Conservation (phyloP, 64 coral and sea anemone genomes). For the Cladopsammia gracilis region DNA sequence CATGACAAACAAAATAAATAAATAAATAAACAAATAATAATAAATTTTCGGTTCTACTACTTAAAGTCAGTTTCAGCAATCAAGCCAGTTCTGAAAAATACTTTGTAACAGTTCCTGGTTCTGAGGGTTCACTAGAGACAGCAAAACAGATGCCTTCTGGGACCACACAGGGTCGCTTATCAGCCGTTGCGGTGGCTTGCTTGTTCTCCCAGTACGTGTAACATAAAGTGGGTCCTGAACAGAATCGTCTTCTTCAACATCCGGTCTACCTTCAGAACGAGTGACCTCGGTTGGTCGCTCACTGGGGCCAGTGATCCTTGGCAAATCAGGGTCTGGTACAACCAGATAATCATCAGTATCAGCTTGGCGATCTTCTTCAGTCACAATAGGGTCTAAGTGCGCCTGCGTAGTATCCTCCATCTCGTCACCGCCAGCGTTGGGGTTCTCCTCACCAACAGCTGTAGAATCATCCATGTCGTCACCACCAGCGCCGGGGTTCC, state of each 20-base stretch:
- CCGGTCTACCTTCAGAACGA: background rate
- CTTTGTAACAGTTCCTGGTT: too few species aligned
- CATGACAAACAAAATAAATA: too few species aligned
- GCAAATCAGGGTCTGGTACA: background rate
- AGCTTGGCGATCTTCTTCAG: background rate
- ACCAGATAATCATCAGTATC: background rate
- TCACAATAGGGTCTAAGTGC: background rate
- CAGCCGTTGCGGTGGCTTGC: too few species aligned
- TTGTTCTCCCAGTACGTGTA: background rate
- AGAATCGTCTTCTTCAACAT: background rate
- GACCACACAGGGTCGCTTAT: too few species aligned
- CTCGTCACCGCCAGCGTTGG: background rate
- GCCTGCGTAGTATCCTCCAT: slow-evolving; percentile 2
- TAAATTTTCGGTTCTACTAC: too few species aligned
- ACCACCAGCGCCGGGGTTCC: too few species aligned
- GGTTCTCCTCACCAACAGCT: background rate
- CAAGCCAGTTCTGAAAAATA: too few species aligned
- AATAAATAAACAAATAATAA: too few species aligned
- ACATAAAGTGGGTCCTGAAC: background rate
- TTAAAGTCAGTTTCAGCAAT: too few species aligned
- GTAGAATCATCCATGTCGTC: too few species aligned
- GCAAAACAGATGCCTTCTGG: too few species aligned
- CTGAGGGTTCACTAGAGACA: too few species aligned
- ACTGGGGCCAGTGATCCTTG: background rate
- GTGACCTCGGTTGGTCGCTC: background rate